Base-by-base conservation (phyloP, 2,797 vertebrate species). In the Phaenicophaeus curvirostris region DNA sequence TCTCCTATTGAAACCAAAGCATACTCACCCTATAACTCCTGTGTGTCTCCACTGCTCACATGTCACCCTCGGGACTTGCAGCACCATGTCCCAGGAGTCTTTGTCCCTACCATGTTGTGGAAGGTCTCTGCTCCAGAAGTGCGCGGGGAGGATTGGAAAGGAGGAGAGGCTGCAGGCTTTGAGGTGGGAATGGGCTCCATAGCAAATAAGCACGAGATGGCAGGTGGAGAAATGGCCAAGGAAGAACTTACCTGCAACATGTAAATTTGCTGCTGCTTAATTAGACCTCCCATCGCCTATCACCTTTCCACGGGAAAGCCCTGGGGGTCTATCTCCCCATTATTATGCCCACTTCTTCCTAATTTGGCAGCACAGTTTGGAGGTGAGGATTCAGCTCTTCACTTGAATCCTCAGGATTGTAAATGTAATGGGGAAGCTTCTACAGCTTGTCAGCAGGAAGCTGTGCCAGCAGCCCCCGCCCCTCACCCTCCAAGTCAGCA, bases 21-120 rank as follows among this genome's bases (percentile, higher is more conserved):
- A 33, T 37, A 27, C 20, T 54, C 39, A 24, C 1, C 19, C 35
- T 19, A 19, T 44, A 44, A 44, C 44, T 44, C 42, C 42, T 42
- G 16, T 18, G 44, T 44, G 28, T 5, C 41, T 55, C n/a, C 51
- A 13, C 76, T 1, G 31, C n/a, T 25, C 65, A 33, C 25, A 25
- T 0, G 0, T 2, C 50, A 39, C 21, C n/a, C 41, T 33, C 0
- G 6, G 11, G 23, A 24, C 57, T 28, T 74, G 35, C 5, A 24
- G 48, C 79, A 35, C 11, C 65, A 2, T 28, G 23, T 67, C 77
- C 4, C 2, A 1, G 33, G 18, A 11, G 51, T 10, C 16, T 31
- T 16, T 2, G 3, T 37, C 16, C 31, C 11, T 33, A 13, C 25
- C 1, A 1, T 15, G 44, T 35, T 3, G 2, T 24, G 46, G 37